These are phyloP conservation scores for Procambarus virginalis DNA, from an alignment of 1,140 invertebrate species.

Conservation along the genomic window DNA sequence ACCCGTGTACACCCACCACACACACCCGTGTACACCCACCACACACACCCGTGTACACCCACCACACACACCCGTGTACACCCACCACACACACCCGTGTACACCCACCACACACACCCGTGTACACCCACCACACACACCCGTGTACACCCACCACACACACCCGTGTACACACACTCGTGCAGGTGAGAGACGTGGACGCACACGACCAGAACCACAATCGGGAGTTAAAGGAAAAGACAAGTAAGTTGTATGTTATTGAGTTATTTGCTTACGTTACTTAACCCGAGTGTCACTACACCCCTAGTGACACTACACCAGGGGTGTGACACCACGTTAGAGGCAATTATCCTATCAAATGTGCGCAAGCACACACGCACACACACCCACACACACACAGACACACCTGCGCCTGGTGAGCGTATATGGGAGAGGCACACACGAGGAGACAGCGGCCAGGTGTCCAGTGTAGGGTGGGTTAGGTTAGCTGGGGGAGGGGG, in stretches of 20 bases:
- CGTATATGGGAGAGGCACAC: no score
- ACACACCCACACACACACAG: background rate
- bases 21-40: no score
- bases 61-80: background rate
- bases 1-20: background rate
- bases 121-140: no score
- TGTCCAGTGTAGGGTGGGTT: no score
- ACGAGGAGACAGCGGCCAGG: no score
- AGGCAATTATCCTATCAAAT: background rate
- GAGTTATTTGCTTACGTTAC: background rate
- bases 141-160: no score
- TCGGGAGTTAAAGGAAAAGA: background rate
- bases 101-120: background rate
- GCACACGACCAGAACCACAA: background rate
- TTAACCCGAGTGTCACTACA: background rate
- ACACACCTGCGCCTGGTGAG: background rate
- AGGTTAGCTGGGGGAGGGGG: background rate
- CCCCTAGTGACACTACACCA: background rate
- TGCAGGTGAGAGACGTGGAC: no score
- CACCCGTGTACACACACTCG: no score
- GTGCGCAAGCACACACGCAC: no score
- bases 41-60: no score
- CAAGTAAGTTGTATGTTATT: slow-evolving; percentile 17
- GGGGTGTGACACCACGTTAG: background rate
- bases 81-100: background rate